Evolutionary conservation across 2,113 vertebrate species (phyloP), one percentile per base, ranked within the genome.

Genomic region (pig (Sus scrofa)): DNA sequence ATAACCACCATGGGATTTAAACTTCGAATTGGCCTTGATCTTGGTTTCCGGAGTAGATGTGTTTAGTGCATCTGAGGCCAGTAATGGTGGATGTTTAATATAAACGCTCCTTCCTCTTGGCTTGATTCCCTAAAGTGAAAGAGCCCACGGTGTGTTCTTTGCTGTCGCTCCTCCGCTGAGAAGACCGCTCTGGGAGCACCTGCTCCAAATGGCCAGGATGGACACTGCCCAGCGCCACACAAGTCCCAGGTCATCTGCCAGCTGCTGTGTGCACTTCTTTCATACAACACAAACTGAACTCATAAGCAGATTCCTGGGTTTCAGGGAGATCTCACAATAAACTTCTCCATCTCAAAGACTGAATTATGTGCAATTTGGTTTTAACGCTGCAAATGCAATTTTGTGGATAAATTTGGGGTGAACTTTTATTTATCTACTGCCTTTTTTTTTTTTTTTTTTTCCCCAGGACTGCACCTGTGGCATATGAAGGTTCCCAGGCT

Each of bases 1-100:
- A 97, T 95, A 79, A 70, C 81, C 81, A 82, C 77, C 81, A 94
- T 71, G 77, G 82, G 75, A 85, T 92, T 96, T 92, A 77, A 91
- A 86, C 95, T 71, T 81, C 44, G 87, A 20, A 5, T 56, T 94
- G 77, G 32, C 30, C 65, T 78, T 91, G 24, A 27, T 60, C 30
- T 95, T 94, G 52, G 19, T 96, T 94, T 97, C 79, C 60, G 58
- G 39, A 68, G 12, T 52, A 30, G 83, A 81, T 82, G 15, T 92
- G 32, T 56, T 78, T 52, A 30, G 39, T 84, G 27, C 52, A 27
- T 26, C 4, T 50, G 32, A 62, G 37, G 56, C 78, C 70, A 86
- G 83, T 77, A 37, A 37, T 26, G 22, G 32, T 44, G 34, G 24
- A 39, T 20, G 58, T 27, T 30, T 19, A 94, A n/a, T 86, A 63